Evolutionary conservation across 2,888 invertebrate genomes (phyloP).

Genomic region (Cremastinae sp.): DNA sequence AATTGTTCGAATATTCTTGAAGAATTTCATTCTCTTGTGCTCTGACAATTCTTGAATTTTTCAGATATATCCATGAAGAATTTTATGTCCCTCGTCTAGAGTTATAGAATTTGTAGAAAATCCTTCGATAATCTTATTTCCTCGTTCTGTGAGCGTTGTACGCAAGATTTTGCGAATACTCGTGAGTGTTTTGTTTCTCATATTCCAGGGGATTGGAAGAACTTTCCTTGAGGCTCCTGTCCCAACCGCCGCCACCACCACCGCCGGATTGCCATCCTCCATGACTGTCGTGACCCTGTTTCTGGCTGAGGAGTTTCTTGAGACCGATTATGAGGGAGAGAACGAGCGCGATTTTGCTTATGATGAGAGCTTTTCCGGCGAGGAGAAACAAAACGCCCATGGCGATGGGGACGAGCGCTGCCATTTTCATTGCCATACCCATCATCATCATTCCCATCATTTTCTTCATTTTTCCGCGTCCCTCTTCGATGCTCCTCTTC

Average conservation of each 20-base stretch:
- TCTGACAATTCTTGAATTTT: no score
- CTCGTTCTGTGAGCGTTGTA: conserved; percentile 82
- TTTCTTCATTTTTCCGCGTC: conserved; percentile 93
- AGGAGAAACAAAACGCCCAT: conserved; percentile 90
- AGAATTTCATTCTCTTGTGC: no score
- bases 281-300: conserved; percentile 82
- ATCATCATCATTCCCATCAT: conserved; percentile 96
- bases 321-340: conserved; percentile 90
- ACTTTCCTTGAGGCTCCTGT: conserved; percentile 82
- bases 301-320: conserved; percentile 89
- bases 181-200: conserved; percentile 66
- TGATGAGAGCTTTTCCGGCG: conserved; percentile 93
- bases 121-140: conserved; percentile 76
- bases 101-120: not conserved
- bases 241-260: conserved; percentile 83
- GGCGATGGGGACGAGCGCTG: conserved; percentile 89
- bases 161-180: conserved; percentile 85
- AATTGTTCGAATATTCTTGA: no score
- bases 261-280: conserved; percentile 79
- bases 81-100: not conserved
- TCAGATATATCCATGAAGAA: no score
- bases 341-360: conserved; percentile 89
- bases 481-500: conserved; percentile 88
- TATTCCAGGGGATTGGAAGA: conserved; percentile 68
- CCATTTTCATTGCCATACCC: conserved; percentile 92